Percentiles rank a stretch among this genome's conserved stretches.
These are phyloP conservation scores for Buphagus erythrorhynchus DNA, from an alignment of 2,797 vertebrate species.

Conservation along the genomic window DNA sequence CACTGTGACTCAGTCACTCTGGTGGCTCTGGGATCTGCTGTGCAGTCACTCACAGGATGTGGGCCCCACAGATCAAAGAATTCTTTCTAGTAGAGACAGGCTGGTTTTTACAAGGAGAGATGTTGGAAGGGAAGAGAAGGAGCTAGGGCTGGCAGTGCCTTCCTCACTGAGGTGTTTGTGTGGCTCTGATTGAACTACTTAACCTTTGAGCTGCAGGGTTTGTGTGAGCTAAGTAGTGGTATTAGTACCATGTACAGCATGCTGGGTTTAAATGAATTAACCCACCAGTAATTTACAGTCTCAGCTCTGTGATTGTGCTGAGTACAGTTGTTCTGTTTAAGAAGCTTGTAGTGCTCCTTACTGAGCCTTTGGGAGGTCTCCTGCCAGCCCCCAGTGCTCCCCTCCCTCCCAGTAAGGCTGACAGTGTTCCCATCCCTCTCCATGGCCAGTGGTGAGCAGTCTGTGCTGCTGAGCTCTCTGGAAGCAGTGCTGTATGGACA, in stretches of 20 bases:
- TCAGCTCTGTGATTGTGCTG: background rate
- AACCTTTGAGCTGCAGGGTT: background rate
- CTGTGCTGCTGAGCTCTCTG: background rate
- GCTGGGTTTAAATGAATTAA: background rate
- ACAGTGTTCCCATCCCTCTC: background rate
- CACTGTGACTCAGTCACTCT: background rate
- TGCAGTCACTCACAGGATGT: background rate
- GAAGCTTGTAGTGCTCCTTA: background rate
- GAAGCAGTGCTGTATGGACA: background rate
- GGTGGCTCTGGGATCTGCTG: background rate
- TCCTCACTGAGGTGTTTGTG: background rate
- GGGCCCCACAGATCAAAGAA: background rate
- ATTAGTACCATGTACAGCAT: accelerated
- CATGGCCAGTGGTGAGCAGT: background rate
- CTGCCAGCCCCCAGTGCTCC: background rate
- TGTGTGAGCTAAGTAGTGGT: background rate
- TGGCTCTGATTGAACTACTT: background rate
- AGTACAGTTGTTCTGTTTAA: background rate
- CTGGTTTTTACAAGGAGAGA: background rate
- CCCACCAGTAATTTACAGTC: background rate
- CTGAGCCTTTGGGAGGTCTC: background rate
- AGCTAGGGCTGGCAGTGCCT: background rate
- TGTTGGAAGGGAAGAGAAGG: background rate
- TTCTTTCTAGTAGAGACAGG: background rate
- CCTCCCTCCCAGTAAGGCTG: background rate